Evolutionary conservation across 2,797 vertebrate genomes (phyloP).

Genomic region (Mus caroli): DNA sequence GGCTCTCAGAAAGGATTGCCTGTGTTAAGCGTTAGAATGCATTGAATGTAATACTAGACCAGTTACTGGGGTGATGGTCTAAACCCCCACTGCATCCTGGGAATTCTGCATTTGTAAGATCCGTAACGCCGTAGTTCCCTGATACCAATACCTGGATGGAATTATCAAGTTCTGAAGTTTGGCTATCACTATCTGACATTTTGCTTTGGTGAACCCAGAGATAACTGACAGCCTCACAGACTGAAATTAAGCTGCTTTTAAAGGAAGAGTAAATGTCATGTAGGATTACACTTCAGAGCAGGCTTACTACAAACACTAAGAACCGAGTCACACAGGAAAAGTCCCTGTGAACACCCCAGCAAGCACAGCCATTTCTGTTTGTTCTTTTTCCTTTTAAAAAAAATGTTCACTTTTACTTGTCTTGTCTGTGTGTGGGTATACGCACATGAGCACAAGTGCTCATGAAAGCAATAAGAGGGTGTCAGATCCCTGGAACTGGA

Average conservation of each 20-base stretch:
- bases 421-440: background rate
- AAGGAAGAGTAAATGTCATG: constrained; percentile 68
- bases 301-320: background rate
- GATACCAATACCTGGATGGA: background rate
- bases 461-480: background rate
- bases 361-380: background rate
- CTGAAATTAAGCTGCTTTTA: constrained; percentile 55
- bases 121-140: background rate
- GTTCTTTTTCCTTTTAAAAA: background rate
- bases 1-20: background rate
- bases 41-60: background rate
- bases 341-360: background rate
- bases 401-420: background rate
- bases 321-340: constrained; percentile 33
- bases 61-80: background rate
- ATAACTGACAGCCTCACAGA: background rate
- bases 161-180: background rate
- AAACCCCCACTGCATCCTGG: background rate
- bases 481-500: background rate
- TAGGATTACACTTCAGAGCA: constrained; percentile 53
- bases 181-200: constrained; percentile 26
- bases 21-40: background rate
- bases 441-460: background rate
- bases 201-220: constrained; percentile 26
- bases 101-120: constrained; percentile 2